A percentile compares a stretch with the other conserved stretches of the same genome.
phyloP scores from a whole-genome alignment of 2,113 vertebrate species.

The Probosciger aterrimus region DNA sequence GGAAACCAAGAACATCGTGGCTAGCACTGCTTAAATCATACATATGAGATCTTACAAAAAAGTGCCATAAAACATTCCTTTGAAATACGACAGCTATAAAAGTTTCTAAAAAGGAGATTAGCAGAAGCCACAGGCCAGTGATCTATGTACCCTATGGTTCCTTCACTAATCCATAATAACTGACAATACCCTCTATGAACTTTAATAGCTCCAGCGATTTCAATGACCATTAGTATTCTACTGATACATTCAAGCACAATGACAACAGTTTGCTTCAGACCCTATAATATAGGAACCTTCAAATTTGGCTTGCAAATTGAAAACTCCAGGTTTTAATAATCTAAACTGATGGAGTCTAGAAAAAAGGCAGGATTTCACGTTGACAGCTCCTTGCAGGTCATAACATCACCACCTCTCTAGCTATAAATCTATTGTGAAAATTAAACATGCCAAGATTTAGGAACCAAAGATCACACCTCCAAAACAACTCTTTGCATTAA shows the following conservation, averaged over 20 bases:
- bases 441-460: not conserved
- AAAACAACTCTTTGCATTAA: not conserved
- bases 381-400: not conserved
- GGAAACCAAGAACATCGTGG: not conserved
- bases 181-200: not conserved
- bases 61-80: not conserved
- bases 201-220: not conserved
- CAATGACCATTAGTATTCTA: not conserved
- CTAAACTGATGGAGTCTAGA: not conserved
- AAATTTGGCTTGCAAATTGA: not conserved
- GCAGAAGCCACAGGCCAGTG: not conserved
- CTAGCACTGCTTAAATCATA: not conserved
- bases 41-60: not conserved
- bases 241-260: not conserved
- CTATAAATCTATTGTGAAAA: not conserved
- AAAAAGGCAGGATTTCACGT: not conserved
- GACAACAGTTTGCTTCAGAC: not conserved
- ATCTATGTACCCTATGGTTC: not conserved
- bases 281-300: not conserved
- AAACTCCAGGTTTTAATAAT: not conserved
- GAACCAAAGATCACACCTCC: not conserved
- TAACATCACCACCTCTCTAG: not conserved
- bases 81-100: not conserved
- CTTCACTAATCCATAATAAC: not conserved
- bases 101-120: not conserved